Percentiles rank a stretch among this genome's conserved stretches.
These are phyloP conservation scores for Pyrocoelia pectoralis DNA, from an alignment of 2,888 invertebrate species.

Conservation along the genomic window DNA sequence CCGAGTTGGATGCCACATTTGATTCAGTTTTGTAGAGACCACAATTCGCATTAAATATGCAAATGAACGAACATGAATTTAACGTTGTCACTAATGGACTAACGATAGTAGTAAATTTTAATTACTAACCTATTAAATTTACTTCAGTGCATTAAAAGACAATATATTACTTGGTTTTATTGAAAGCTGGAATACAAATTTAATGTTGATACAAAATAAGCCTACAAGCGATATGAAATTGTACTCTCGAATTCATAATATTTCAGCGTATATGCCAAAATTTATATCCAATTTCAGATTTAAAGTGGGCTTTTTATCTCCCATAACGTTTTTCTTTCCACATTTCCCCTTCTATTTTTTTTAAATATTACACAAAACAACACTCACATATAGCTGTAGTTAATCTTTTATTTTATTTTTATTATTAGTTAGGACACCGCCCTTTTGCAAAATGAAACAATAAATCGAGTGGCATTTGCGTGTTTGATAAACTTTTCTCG, in stretches of 20 bases:
- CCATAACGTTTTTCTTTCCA: constrained; percentile 15
- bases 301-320: constrained; percentile 13
- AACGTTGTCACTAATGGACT: too few relatives aligned
- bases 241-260: background rate
- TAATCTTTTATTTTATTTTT: constrained; percentile 27
- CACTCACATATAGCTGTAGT: constrained; percentile 19
- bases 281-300: constrained; percentile 17
- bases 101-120: too few relatives aligned
- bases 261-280: too few relatives aligned
- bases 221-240: background rate
- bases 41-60: too few relatives aligned
- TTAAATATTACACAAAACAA: constrained; percentile 14
- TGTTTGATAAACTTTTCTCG: constrained; percentile 29
- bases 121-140: too few relatives aligned
- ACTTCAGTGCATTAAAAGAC: too few relatives aligned
- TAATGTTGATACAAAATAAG: background rate
- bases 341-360: constrained; percentile 16
- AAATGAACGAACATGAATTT: too few relatives aligned
- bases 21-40: too few relatives aligned
- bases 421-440: constrained; percentile 24
- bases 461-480: constrained; percentile 26
- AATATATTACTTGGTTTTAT: too few relatives aligned
- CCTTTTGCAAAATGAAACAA: constrained; percentile 22
- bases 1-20: too few relatives aligned
- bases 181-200: background rate